Evolutionary conservation across 2,888 invertebrate species (phyloP).

Genomic region (Agonopterix heracliana): DNA sequence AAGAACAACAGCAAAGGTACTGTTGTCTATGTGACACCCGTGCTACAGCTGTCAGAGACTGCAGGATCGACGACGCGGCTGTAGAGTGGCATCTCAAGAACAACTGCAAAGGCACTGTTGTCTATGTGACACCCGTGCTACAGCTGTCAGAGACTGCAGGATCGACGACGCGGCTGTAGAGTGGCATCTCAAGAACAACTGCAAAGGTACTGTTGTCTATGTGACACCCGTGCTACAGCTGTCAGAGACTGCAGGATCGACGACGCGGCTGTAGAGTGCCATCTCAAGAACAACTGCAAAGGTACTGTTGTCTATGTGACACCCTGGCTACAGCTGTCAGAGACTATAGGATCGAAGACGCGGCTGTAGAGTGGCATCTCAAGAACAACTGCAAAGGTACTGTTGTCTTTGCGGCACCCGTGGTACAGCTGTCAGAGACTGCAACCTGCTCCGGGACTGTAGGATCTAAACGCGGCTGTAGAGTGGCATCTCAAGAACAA

Average conservation of each 20-base stretch:
- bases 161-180: slow-evolving; percentile 51
- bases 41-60: slow-evolving; percentile 39
- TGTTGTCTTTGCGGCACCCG: too few relatives aligned
- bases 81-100: slow-evolving; percentile 64
- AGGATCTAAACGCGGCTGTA: too few relatives aligned
- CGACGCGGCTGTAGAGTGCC: too few relatives aligned
- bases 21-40: not conserved
- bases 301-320: too few relatives aligned
- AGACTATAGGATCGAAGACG: slow-evolving; percentile 53
- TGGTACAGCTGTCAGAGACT: slow-evolving; percentile 51
- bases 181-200: slow-evolving; percentile 58
- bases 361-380: slow-evolving; percentile 58
- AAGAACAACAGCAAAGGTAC: slow-evolving; percentile 59
- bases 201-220: slow-evolving; percentile 43
- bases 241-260: too few relatives aligned
- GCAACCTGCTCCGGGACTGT: slow-evolving; percentile 58
- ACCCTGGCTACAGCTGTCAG: slow-evolving; percentile 58
- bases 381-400: slow-evolving; percentile 59
- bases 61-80: slow-evolving; percentile 49
- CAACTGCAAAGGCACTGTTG: slow-evolving; percentile 46
- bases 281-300: too few relatives aligned
- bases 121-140: too few relatives aligned
- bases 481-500: too few relatives aligned
- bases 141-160: slow-evolving; percentile 52
- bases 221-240: slow-evolving; percentile 15